phyloP scores from a whole-genome alignment of 1,140 invertebrate genomes.

The Magallana ariakensis region DNA sequence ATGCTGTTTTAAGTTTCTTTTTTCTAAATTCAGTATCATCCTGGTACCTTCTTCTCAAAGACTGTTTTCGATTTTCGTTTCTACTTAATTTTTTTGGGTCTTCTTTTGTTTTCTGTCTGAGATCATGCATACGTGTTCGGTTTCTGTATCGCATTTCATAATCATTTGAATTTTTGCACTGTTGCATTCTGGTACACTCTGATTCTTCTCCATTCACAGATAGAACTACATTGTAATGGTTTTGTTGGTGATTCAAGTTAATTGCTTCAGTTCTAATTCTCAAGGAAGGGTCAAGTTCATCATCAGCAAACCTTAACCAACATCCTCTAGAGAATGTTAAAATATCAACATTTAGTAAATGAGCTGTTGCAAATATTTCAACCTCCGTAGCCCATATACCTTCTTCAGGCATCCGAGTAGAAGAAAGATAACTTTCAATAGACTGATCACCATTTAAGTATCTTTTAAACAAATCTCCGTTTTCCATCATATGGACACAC shows the following conservation, averaged over 20 bases:
- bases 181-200: too few relatives aligned
- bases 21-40: conserved; percentile 23
- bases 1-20: neutral
- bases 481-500: neutral
- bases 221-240: conserved; percentile 41
- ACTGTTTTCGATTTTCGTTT: neutral
- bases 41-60: neutral
- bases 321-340: conserved; percentile 19
- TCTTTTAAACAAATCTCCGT: neutral
- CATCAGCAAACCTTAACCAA: neutral
- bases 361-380: conserved; percentile 43
- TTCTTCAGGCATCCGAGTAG: neutral
- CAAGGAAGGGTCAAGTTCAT: neutral
- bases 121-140: too few relatives aligned
- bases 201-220: neutral
- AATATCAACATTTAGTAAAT: conserved; percentile 41
- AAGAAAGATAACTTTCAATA: neutral
- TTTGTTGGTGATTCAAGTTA: conserved; percentile 2
- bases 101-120: too few relatives aligned
- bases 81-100: too few relatives aligned
- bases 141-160: too few relatives aligned
- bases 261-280: conserved; percentile 4
- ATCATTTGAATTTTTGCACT: too few relatives aligned
- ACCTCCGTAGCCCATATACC: conserved; percentile 46
- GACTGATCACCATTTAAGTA: neutral